These are phyloP conservation scores for Scaptomyza pallida DNA, from an alignment of 1,140 invertebrate species.

Conservation along the genomic window DNA sequence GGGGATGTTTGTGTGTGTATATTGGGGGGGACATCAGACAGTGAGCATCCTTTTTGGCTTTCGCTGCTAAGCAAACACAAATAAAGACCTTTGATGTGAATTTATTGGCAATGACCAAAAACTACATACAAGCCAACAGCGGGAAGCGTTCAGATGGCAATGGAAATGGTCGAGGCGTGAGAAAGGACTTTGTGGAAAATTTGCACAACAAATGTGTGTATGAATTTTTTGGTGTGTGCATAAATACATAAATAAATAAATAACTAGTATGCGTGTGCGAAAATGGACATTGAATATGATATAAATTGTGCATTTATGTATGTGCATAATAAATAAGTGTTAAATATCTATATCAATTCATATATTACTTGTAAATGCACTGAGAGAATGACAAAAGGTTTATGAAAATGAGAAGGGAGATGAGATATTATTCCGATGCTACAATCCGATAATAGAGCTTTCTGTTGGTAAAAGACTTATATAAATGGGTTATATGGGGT, in stretches of 20 bases:
- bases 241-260: constrained; percentile 78
- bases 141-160: neutral
- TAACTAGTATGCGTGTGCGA: constrained; percentile 6
- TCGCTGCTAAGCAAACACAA: constrained; percentile 79
- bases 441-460: too few relatives aligned
- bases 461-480: too few relatives aligned
- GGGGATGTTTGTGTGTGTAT: neutral
- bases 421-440: too few relatives aligned
- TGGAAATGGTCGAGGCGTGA: constrained; percentile 53
- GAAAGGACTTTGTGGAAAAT: constrained; percentile 60
- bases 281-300: constrained; percentile 64
- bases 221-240: constrained; percentile 62
- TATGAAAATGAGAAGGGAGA: too few relatives aligned
- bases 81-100: constrained; percentile 83
- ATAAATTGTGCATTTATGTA: constrained; percentile 58
- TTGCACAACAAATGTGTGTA: constrained; percentile 81
- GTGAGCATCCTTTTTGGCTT: constrained; percentile 73
- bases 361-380: neutral
- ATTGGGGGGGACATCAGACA: constrained; percentile 1
- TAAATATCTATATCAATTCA: constrained; percentile 13
- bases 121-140: constrained; percentile 31
- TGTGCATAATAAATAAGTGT: constrained; percentile 69
- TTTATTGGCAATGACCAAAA: constrained; percentile 72
- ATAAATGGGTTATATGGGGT: too few relatives aligned
- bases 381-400: neutral